Conservation (phyloP, 2,797 vertebrate genomes). For the Coccyzus lansbergi region DNA sequence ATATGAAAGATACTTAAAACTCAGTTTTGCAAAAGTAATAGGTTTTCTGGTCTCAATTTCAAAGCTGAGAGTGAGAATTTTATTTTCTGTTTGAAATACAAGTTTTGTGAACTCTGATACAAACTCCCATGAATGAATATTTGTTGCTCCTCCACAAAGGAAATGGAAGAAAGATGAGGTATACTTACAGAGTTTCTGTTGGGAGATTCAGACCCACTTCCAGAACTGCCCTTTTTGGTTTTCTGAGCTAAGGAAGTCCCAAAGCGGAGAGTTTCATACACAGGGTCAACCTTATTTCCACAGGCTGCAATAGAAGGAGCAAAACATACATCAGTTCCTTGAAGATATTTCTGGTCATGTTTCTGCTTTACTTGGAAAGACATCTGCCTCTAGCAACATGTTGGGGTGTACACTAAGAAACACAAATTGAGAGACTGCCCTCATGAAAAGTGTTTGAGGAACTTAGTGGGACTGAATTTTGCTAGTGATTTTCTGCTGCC, state of each 20-base stretch:
- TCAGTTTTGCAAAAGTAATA: not conserved
- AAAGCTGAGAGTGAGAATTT: not conserved
- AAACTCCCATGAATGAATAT: not conserved
- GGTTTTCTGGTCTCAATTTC: not conserved
- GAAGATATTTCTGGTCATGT: not conserved
- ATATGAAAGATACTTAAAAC: not conserved
- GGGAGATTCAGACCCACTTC: slow-evolving; percentile 91
- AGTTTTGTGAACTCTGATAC: not conserved
- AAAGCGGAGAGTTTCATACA: slow-evolving; percentile 96
- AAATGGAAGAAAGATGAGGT: not conserved
- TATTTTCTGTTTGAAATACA: not conserved
- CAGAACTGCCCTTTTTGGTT: slow-evolving; percentile 87
- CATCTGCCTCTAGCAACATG: not conserved
- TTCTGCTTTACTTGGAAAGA: not conserved
- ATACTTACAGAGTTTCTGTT: slow-evolving; percentile 90
- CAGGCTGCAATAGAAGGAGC: slow-evolving; percentile 84
- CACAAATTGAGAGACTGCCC: not conserved
- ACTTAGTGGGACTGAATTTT: not conserved
- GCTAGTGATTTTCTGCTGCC: not conserved
- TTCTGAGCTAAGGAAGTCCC: slow-evolving; percentile 97
- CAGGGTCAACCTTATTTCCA: slow-evolving; percentile 96
- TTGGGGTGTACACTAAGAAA: not conserved
- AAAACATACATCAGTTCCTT: not conserved
- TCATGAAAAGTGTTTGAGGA: not conserved
- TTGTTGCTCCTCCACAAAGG: not conserved